Base-by-base conservation (phyloP, 2,113 vertebrate species). In the Willisornis vidua region DNA sequence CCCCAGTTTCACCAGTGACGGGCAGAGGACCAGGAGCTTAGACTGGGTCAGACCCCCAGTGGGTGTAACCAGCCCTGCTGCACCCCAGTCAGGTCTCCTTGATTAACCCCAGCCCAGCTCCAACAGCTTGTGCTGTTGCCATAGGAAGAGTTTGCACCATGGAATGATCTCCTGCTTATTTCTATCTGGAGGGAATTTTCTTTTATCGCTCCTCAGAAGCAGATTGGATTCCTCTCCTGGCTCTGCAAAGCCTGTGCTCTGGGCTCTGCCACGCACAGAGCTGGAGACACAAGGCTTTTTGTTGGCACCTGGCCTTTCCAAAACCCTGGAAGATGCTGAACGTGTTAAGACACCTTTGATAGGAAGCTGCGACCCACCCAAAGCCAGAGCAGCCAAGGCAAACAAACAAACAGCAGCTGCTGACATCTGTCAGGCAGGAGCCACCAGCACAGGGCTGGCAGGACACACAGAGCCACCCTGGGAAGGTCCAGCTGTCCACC, bases 271-370 rank as follows among this genome's bases (percentile, higher is more conserved):
- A 74, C 29, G 51, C 89, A 24, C 87, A 63, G 84, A 92, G 83
- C 84, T 93, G 94, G 16, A 95, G 79, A 92, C 94, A 96, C 88
- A 79, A 66, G 54, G n/a, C 88, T 95, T 93, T 94, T 95, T 97
- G 96, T 96, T 89, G 85, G 85, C 93, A 84, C 57, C 90, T 72
- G 48, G 72, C 77, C 43, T 92, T 97, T 97, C 96, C 96, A 94
- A 68, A 94, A 85, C 4, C 57, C 87, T 96, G 93, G 95, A 96
- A 97, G 92, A 95, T 84, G 95, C 93, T 93, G 90, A 96, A 48
- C 96, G 1, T 96, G 96, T 96, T 29, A 43, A 37, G 92, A 95
- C 96, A 95, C 85, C 93, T 96, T 95, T 75, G 96, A 25, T 46
- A 68, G 88, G 90, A 81, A 82, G 87, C 41, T 68, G 43, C 62